phyloP scores from a whole-genome alignment of 1,140 invertebrate species.

The Heliconius hermathena region DNA sequence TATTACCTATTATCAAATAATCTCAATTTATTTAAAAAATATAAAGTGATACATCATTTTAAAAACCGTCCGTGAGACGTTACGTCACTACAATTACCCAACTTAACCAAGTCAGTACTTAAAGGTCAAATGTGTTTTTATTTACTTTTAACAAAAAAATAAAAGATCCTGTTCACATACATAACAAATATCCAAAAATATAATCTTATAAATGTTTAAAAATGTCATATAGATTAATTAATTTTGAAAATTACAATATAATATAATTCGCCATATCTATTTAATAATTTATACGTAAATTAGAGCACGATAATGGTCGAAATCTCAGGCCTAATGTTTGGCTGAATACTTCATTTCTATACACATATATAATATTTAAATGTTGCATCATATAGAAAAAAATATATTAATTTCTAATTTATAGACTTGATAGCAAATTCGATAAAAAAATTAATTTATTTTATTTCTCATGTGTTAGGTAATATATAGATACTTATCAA shows the following conservation, averaged over 20 bases:
- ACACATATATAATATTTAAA: neutral
- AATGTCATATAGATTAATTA: constrained; percentile 1
- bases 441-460: neutral
- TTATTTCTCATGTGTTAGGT: neutral
- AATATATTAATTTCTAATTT: neutral
- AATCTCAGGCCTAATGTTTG: neutral
- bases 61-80: no score
- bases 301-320: neutral
- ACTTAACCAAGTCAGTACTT: no score
- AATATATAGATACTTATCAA: neutral
- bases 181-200: no score
- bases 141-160: no score
- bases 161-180: no score
- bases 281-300: neutral
- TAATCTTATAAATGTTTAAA: neutral
- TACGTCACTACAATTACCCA: no score
- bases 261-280: neutral
- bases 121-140: no score
- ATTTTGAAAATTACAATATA: neutral
- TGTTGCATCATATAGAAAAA: neutral
- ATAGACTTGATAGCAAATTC: neutral
- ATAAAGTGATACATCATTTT: no score
- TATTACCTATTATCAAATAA: no score
- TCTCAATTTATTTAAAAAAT: no score
- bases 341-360: neutral